Conservation (phyloP, 1,140 invertebrate species). For the Drosophila busckii region DNA sequence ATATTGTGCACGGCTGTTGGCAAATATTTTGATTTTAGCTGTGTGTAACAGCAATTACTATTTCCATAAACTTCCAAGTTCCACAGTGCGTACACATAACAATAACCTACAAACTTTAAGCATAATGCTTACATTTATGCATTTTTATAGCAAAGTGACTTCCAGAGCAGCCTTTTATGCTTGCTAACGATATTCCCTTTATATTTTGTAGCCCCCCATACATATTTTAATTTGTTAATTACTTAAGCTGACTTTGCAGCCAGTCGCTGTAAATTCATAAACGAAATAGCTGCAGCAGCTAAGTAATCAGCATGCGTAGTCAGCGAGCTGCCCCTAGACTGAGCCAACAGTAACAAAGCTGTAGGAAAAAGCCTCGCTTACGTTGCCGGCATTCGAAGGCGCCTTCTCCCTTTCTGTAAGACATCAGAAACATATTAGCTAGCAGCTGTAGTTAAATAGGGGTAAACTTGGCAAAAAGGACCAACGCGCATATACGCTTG, state of each 20-base stretch:
- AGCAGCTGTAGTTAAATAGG: constrained; percentile 34
- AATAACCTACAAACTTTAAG: constrained; percentile 18
- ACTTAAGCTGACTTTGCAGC: constrained; percentile 52
- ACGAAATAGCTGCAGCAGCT: constrained; percentile 34
- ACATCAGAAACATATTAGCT: constrained; percentile 72
- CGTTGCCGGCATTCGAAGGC: constrained; percentile 5
- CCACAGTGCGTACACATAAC: constrained; percentile 21
- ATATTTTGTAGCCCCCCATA: constrained; percentile 27
- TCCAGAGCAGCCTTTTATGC: not conserved
- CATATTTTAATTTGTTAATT: constrained; percentile 74
- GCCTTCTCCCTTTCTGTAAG: constrained; percentile 23
- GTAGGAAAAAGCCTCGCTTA: constrained; percentile 42
- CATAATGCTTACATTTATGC: constrained; percentile 19
- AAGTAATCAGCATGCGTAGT: constrained; percentile 63
- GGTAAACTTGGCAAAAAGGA: constrained; percentile 1
- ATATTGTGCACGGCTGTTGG: not conserved
- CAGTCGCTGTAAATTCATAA: constrained; percentile 50
- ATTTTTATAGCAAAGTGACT: not conserved
- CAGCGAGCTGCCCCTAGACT: constrained; percentile 8
- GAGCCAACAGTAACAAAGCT: not conserved
- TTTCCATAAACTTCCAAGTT: constrained; percentile 8
- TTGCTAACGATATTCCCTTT: constrained; percentile 16
- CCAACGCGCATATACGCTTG: constrained; percentile 27
- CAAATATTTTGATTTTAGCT: not conserved
- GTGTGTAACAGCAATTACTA: not conserved